Conservation (phyloP, 2,797 vertebrate species). For the Hippoglossus hippoglossus region DNA sequence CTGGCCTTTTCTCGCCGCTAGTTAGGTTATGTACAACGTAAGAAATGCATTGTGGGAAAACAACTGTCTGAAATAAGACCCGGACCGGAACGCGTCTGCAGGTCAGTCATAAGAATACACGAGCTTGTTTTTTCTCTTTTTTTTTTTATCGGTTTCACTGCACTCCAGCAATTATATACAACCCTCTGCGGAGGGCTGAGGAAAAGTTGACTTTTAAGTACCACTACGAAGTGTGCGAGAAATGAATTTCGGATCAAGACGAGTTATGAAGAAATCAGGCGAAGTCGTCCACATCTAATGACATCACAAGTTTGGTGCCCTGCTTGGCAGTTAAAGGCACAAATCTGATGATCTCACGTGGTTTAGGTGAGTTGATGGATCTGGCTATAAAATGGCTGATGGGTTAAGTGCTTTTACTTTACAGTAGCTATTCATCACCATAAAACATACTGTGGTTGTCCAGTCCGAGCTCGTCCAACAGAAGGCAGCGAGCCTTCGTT, state of each 20-base stretch:
- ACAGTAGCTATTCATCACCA: slow-evolving; percentile 70
- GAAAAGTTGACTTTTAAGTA: slow-evolving; percentile 51
- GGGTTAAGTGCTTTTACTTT: slow-evolving; percentile 77
- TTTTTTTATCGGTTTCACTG: slow-evolving; percentile 37
- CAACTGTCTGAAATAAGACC: slow-evolving; percentile 63
- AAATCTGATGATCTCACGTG: slow-evolving; percentile 79
- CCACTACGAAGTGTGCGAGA: slow-evolving; percentile 47
- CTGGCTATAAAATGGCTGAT: slow-evolving; percentile 58
- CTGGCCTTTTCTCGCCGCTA: slow-evolving; percentile 75
- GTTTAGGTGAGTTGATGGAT: slow-evolving; percentile 63
- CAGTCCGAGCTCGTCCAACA: slow-evolving; percentile 55
- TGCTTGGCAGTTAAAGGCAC: slow-evolving; percentile 84
- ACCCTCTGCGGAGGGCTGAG: slow-evolving; percentile 53
- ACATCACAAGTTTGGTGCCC: slow-evolving; percentile 82
- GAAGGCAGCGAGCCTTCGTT: slow-evolving; percentile 32
- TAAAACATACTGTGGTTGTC: slow-evolving; percentile 54
- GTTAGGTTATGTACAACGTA: slow-evolving; percentile 73
- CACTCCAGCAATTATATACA: slow-evolving; percentile 55
- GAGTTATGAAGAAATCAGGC: slow-evolving; percentile 34
- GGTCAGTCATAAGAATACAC: slow-evolving; percentile 57
- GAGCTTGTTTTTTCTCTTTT: slow-evolving; percentile 27
- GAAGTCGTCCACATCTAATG: slow-evolving; percentile 65
- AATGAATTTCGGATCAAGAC: slow-evolving; percentile 35
- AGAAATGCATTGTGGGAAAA: slow-evolving; percentile 70
- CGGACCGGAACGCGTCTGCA: slow-evolving; percentile 43